Base-by-base conservation (phyloP, 2,113 vertebrate species). In the Onychostoma macrolepis region DNA sequence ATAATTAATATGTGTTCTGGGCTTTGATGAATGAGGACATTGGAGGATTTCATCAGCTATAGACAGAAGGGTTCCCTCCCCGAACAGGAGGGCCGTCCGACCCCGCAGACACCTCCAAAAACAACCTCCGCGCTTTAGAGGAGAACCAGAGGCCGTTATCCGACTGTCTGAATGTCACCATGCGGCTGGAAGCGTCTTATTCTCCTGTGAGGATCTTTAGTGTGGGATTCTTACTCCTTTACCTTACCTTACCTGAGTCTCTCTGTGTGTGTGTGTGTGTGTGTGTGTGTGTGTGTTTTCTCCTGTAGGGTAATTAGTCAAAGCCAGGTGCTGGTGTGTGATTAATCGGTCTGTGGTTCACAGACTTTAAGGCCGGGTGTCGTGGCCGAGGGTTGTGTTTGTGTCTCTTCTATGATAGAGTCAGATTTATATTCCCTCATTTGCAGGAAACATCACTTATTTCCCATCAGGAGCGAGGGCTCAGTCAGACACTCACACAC, bases 11-110 rank as follows among this genome's bases (percentile, higher is more conserved):
- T 93, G 92, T 94, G 93, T 87, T 87, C 91, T 91, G 85, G 90
- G 87, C 83, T 93, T 85, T 96, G 95, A 96, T 96, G 94, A 95
- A 96, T 95, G 94, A 94, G 94, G 94, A 95, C 93, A 92, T 90
- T 91, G 88, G 91, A 93, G 93, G 91, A 91, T 94, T 94, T 94
- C 92, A 95, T 95, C 94, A 94, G 84, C 80, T 87, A 87, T 87
- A 91, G 92, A 94, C 93, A 94, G 93, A 93, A 92, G 89, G 90
- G 92, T 89, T 94, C 92, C 86, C 93, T 94, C 94, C 90, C 92
- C 56, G 84, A 92, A 92, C 90, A 93, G 89, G 89, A 93, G 92
- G 90, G 91, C 88, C 93, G 78, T 85, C 80, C 93, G 93, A 95
- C 93, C 93, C 90, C 91, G 83, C 84, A 87, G 90, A 89, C 92